Conservation (phyloP, 1,140 invertebrate species). For the Zaprionus inermis region DNA sequence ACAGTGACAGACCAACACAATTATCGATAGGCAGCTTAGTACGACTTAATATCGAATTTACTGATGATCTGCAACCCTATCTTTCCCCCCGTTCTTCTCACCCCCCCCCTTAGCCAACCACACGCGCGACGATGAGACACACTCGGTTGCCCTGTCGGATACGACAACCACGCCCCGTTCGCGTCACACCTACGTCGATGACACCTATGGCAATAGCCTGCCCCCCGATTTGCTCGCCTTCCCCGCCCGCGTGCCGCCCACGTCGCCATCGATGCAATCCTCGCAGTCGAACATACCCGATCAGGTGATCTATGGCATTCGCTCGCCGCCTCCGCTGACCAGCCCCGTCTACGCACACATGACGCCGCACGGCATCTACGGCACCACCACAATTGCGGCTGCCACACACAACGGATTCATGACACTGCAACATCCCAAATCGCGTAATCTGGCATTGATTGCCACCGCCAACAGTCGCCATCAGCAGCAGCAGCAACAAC, state of each 20-base stretch:
- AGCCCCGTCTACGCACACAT: constrained; percentile 83
- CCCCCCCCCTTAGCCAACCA: constrained; percentile 83
- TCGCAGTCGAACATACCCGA: constrained; percentile 92
- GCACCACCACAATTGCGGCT: constrained; percentile 70
- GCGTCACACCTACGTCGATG: constrained; percentile 79
- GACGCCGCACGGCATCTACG: constrained; percentile 81
- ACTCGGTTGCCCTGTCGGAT: constrained; percentile 86
- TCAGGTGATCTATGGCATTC: constrained; percentile 78
- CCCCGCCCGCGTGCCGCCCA: constrained; percentile 86
- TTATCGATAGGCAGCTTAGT: neutral
- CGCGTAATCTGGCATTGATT: constrained; percentile 75
- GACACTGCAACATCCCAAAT: constrained; percentile 83
- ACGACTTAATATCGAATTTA: neutral
- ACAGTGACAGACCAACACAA: neutral
- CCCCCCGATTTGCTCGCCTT: constrained; percentile 93
- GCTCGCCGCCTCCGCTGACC: constrained; percentile 76
- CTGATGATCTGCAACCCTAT: neutral
- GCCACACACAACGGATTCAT: constrained; percentile 79
- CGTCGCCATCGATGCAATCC: constrained; percentile 89
- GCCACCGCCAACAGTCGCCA: constrained; percentile 85
- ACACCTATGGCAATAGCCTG: constrained; percentile 74
- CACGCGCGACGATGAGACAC: constrained; percentile 87
- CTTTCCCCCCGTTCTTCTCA: neutral
- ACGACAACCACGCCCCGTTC: constrained; percentile 75
- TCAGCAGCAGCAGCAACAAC: constrained; percentile 77